Conservation (phyloP, 2,888 invertebrate species). For the Carpatolechia fugitivella region DNA sequence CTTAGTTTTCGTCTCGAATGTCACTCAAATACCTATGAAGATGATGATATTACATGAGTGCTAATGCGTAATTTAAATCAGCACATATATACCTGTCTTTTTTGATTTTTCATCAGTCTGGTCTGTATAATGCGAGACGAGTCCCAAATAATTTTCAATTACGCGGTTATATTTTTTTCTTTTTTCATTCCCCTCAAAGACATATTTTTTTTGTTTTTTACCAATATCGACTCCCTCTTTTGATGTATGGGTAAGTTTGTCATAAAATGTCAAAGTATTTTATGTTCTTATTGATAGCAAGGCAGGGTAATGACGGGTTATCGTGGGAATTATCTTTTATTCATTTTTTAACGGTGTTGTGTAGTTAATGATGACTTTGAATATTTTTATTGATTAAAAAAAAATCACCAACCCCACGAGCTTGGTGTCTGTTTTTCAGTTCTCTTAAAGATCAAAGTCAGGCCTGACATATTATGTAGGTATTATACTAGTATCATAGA, state of each 20-base stretch:
- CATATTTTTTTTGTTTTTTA: slow-evolving; percentile 37
- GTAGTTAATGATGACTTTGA: slow-evolving; percentile 63
- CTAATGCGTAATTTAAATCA: no score
- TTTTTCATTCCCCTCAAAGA: slow-evolving; percentile 36
- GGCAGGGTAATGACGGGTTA: slow-evolving; percentile 38
- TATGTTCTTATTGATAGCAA: slow-evolving; percentile 59
- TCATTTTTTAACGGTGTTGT: slow-evolving; percentile 30
- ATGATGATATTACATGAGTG: no score
- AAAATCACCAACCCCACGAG: no score
- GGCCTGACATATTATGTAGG: no score
- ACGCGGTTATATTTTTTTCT: slow-evolving; percentile 53
- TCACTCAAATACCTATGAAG: no score
- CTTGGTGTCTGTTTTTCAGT: no score
- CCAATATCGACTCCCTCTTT: slow-evolving; percentile 26
- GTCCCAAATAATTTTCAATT: slow-evolving; percentile 52
- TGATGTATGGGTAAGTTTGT: slow-evolving; percentile 54
- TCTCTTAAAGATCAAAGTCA: no score
- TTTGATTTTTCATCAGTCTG: no score
- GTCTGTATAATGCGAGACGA: no score
- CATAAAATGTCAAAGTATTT: slow-evolving; percentile 74
- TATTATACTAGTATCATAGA: no score
- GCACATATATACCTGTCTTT: no score
- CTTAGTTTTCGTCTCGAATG: no score
- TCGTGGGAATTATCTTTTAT: slow-evolving; percentile 56
- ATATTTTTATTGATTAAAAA: slow-evolving; percentile 32